A percentile compares a stretch with the other conserved stretches of the same genome.
Conservation (phyloP, 2,888 invertebrate species). For the Vandiemenella viatica region DNA sequence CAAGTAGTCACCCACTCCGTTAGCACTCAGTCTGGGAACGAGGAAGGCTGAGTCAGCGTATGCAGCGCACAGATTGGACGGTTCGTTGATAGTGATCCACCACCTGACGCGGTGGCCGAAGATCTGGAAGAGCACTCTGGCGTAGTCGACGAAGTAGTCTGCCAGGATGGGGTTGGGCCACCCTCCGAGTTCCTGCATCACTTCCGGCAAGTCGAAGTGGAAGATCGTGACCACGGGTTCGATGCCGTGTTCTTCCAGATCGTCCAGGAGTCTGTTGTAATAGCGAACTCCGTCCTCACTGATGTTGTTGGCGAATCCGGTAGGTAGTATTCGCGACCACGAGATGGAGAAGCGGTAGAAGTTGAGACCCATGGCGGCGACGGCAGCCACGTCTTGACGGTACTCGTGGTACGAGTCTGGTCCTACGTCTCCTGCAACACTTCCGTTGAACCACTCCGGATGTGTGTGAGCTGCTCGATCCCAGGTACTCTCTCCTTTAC, state of each 20-base stretch:
- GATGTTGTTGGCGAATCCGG: neutral
- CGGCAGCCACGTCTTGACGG: too few relatives aligned
- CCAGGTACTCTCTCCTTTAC: too few relatives aligned
- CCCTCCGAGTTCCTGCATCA: constrained; percentile 10
- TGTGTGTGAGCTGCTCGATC: too few relatives aligned
- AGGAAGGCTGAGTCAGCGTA: too few relatives aligned
- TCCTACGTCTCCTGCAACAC: too few relatives aligned
- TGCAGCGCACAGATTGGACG: too few relatives aligned
- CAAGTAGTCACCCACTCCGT: too few relatives aligned
- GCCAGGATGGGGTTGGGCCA: constrained; percentile 2
- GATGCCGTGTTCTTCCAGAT: neutral
- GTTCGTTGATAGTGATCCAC: too few relatives aligned
- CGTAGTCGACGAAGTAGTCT: neutral
- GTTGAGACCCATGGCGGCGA: too few relatives aligned
- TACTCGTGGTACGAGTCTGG: too few relatives aligned
- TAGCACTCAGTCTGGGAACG: too few relatives aligned
- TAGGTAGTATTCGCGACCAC: neutral
- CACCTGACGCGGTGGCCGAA: neutral
- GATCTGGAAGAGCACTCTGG: neutral
- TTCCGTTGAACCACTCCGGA: too few relatives aligned
- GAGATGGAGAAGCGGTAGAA: neutral
- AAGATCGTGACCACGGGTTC: neutral
- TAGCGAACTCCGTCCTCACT: neutral
- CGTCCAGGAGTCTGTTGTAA: neutral
- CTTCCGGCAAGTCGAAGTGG: neutral